Evolutionary conservation across 2,888 invertebrate genomes (phyloP), one percentile per base, ranked within the genome.

Genomic region (Nephrocerus scutellatus): DNA sequence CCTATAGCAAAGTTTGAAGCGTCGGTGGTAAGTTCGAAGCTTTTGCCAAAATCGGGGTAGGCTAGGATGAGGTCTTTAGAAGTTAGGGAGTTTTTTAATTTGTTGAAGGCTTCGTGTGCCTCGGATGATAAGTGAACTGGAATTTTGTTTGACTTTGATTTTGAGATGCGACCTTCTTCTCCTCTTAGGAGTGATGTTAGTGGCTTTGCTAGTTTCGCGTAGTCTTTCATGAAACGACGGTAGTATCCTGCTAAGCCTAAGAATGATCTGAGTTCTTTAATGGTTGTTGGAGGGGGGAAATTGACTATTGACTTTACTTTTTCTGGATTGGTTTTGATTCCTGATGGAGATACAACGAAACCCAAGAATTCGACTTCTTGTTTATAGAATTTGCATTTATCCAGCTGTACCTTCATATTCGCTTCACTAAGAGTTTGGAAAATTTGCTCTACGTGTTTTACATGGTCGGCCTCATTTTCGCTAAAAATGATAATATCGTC

Each of bases 301-400:
- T 48, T 46, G 22, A 32, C 18, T 8, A 53, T 48, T 10, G 48
- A 43, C 20, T 44, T 19, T 7, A 52, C 45, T 42, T 53, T 54
- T 20, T 43, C 21, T 5, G 52, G 51, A 31, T 57, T 49, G 6
- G 57, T 55, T 39, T 45, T 51, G n/a, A 52, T 46, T n/a, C 51
- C 53, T 2, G 55, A 50, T 8, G 41, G 36, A 4, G 43, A 44
- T 12, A 46, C 34, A 8, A 60, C 33, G 26, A 58, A 59, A 4
- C 62, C 60, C 20, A 63, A 38, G 39, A 52, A 61, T 23, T 50
- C 46, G 1, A 61, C 50, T 41, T 51, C 47, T 25, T 52, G 48
- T 23, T 39, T 33, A 2, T 54, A 32, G 36, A 56, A 56, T 41
- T 56, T 46, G 9, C 44, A 51, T 38, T 56, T 53, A 24, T 54